These are phyloP conservation scores for Fregetta grallaria DNA, from an alignment of 2,113 vertebrate genomes.

Conservation along the genomic window DNA sequence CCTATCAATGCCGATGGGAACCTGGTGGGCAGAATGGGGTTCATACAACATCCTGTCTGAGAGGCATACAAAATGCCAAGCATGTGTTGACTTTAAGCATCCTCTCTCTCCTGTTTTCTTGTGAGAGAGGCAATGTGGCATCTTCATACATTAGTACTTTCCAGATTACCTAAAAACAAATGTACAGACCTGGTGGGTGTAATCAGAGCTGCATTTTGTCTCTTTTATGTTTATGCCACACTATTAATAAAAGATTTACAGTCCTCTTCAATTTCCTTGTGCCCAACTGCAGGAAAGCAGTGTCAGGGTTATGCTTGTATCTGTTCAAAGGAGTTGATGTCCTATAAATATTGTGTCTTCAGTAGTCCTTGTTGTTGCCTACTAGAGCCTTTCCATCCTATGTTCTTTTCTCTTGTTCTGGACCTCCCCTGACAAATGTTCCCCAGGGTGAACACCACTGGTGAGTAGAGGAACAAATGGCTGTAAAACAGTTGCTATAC, in stretches of 20 bases:
- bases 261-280: background rate
- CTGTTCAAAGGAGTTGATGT: background rate
- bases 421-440: background rate
- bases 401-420: background rate
- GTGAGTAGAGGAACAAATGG: background rate
- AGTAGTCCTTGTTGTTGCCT: background rate
- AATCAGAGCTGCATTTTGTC: background rate
- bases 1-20: background rate
- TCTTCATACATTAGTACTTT: background rate
- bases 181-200: background rate
- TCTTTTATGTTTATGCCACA: background rate
- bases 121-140: background rate
- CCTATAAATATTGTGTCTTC: background rate
- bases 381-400: background rate
- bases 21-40: background rate
- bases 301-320: background rate
- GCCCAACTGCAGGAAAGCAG: background rate
- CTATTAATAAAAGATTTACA: background rate
- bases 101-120: background rate
- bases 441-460: background rate
- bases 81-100: background rate
- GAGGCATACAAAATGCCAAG: background rate
- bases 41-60: background rate
- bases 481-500: background rate
- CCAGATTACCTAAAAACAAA: background rate